These are phyloP conservation scores for Lathamus discolor DNA, from an alignment of 2,113 vertebrate species.

Conservation along the genomic window DNA sequence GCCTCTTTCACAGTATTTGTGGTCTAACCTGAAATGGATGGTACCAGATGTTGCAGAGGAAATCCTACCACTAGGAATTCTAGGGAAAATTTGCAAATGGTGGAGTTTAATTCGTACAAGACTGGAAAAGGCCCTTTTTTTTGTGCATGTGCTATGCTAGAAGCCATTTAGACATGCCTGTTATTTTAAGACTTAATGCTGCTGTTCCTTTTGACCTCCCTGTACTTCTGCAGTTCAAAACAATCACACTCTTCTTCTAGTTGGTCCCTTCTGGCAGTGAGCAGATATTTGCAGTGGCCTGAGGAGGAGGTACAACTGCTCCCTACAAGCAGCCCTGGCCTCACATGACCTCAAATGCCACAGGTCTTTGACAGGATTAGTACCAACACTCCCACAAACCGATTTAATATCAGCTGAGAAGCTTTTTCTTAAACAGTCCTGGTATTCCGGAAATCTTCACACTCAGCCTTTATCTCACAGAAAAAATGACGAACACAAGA, in stretches of 20 bases:
- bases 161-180: neutral
- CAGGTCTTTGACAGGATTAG: neutral
- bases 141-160: neutral
- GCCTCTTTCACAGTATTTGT: slow-evolving; percentile 30
- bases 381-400: neutral
- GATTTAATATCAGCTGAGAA: neutral
- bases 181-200: neutral
- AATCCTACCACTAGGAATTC: neutral
- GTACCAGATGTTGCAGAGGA: neutral
- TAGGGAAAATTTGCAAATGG: neutral
- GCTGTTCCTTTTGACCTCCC: neutral
- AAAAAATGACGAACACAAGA: neutral
- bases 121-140: neutral
- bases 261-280: neutral
- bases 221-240: slow-evolving; percentile 16
- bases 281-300: neutral
- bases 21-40: slow-evolving; percentile 32
- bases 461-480: neutral
- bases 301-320: neutral
- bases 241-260: neutral
- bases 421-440: neutral
- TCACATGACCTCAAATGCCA: neutral
- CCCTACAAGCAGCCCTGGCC: neutral
- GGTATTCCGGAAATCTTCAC: neutral
- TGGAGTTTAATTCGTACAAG: neutral